Evolutionary conservation across 2,797 vertebrate species (phyloP).

Genomic region (Acipenser ruthenus): DNA sequence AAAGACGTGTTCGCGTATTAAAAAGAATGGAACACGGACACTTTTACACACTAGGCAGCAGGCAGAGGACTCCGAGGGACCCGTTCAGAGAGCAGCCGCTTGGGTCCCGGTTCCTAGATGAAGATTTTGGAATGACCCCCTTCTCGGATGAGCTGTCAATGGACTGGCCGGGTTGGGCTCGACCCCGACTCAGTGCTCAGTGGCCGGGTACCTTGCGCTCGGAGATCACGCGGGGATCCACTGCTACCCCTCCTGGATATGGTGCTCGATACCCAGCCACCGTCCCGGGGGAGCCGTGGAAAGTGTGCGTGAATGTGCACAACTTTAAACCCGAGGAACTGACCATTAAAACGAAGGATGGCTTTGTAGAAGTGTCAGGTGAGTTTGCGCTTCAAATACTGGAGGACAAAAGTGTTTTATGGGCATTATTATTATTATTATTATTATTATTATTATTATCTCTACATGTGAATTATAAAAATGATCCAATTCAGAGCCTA

Average conservation of each 20-base stretch:
- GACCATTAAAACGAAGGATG: conserved; percentile 85
- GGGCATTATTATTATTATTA: conserved; percentile 1
- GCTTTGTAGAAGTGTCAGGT: conserved; percentile 96
- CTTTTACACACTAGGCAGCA: conserved; percentile 64
- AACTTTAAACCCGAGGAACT: conserved; percentile 91
- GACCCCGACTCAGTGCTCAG: conserved; percentile 73
- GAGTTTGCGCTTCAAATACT: conserved; percentile 37
- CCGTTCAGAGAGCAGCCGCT: conserved; percentile 81
- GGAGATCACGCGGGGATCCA: conserved; percentile 58
- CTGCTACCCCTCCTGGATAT: conserved; percentile 56
- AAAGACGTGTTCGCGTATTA: background rate
- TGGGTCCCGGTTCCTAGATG: conserved; percentile 80
- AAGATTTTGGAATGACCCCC: conserved; percentile 83
- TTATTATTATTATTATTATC: conserved; percentile 7
- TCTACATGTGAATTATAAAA: background rate
- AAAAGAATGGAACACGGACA: conserved; percentile 64
- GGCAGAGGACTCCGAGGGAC: conserved; percentile 74
- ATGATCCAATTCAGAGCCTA: background rate
- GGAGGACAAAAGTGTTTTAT: too few relatives aligned
- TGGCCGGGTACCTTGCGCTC: conserved; percentile 71
- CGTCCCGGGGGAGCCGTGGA: conserved; percentile 84
- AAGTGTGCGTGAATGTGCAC: conserved; percentile 96
- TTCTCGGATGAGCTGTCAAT: conserved; percentile 83
- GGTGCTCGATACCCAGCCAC: conserved; percentile 59
- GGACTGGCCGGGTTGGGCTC: conserved; percentile 90